These are phyloP conservation scores for Argyra leucocephala DNA, from an alignment of 2,888 invertebrate genomes.

Conservation along the genomic window DNA sequence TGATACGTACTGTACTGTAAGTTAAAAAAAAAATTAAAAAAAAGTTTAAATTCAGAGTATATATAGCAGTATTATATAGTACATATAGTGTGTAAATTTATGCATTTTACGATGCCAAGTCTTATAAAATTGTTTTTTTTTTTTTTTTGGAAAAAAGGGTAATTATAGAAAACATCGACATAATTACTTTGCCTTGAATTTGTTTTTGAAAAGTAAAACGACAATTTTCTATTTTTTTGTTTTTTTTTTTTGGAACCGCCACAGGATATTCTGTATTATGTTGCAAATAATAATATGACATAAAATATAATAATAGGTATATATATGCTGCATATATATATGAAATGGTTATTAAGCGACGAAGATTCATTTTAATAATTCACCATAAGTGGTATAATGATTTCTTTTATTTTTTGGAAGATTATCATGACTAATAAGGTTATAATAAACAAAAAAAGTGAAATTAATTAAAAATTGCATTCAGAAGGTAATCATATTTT, in stretches of 20 bases:
- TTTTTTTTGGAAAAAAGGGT: background rate
- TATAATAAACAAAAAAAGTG: background rate
- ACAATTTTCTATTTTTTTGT: too few species aligned
- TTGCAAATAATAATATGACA: background rate
- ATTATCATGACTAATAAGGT: background rate
- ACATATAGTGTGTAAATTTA: too few species aligned
- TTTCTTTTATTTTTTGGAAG: background rate
- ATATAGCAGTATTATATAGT: too few species aligned
- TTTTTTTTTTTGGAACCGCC: background rate
- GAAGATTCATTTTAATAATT: background rate
- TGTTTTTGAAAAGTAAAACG: too few species aligned
- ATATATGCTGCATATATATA: background rate
- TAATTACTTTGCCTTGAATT: slow-evolving; percentile 5
- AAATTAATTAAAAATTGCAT: background rate
- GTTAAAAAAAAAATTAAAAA: too few species aligned
- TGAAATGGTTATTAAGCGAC: too few species aligned
- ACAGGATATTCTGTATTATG: background rate
- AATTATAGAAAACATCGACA: background rate
- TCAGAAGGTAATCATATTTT: background rate
- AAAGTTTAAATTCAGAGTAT: too few species aligned
- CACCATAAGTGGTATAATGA: background rate
- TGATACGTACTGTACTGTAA: too few species aligned
- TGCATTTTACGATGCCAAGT: too few species aligned
- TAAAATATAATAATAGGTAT: too few species aligned
- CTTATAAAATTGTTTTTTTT: too few species aligned